Evolutionary conservation across 2,888 invertebrate genomes (phyloP).

Genomic region (Chrysopilus asiliformis): DNA sequence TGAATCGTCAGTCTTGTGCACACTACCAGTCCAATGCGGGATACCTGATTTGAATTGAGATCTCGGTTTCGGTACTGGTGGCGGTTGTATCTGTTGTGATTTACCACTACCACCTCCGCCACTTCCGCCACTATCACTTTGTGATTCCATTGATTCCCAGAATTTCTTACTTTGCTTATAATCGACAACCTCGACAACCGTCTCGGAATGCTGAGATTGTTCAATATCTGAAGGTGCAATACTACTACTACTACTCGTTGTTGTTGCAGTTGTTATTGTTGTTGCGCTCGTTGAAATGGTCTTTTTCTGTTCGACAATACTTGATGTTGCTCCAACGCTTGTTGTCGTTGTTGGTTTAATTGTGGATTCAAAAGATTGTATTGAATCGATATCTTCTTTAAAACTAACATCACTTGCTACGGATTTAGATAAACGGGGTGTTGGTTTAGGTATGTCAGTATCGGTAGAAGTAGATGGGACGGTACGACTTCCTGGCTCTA

Average conservation of each 20-base stretch:
- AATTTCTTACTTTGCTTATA: constrained; percentile 16
- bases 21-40: too few species aligned
- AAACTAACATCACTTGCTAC: constrained; percentile 20
- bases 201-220: not conserved
- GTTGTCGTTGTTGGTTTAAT: not conserved
- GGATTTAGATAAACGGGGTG: constrained; percentile 35
- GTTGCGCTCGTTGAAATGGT: not conserved
- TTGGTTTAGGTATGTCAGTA: constrained; percentile 38
- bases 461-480: constrained; percentile 14
- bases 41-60: constrained; percentile 23
- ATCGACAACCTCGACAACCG: constrained; percentile 10
- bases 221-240: constrained; percentile 1
- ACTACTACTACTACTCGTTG: not conserved
- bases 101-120: constrained; percentile 1
- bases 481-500: constrained; percentile 34
- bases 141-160: constrained; percentile 15
- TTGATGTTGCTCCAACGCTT: not conserved
- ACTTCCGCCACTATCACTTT: constrained; percentile 7
- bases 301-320: not conserved
- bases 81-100: constrained; percentile 4
- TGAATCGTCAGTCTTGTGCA: constrained; percentile 18
- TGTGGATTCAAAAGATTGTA: constrained; percentile 1
- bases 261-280: too few species aligned
- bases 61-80: constrained; percentile 31
- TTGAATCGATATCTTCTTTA: constrained; percentile 7